phyloP scores from a whole-genome alignment of 1,140 invertebrate species.

The Drosophila baimaii region DNA sequence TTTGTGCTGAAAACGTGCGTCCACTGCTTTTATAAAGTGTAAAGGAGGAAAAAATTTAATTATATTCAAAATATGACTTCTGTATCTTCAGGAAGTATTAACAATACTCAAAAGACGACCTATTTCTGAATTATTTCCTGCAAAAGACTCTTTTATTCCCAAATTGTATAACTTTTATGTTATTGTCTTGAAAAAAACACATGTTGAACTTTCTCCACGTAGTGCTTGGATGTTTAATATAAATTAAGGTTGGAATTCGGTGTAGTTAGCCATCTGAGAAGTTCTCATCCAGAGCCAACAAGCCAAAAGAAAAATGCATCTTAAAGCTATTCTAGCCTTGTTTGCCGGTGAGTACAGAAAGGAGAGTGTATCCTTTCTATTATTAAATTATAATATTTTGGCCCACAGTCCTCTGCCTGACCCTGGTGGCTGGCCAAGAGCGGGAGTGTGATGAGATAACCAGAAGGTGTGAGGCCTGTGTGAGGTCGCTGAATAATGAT shows the following conservation, averaged over 20 bases:
- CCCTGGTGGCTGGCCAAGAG: constrained; percentile 33
- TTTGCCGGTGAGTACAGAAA: constrained; percentile 15
- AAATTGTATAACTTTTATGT: not conserved
- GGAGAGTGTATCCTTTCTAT: too few species aligned
- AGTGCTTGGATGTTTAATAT: constrained; percentile 22
- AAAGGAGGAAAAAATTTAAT: not conserved
- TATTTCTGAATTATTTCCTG: constrained; percentile 4
- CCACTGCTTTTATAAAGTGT: constrained; percentile 27
- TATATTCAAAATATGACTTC: not conserved
- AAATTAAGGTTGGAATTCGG: constrained; percentile 8
- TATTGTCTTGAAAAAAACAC: constrained; percentile 19
- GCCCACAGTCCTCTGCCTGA: constrained; percentile 21
- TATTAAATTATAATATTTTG: too few species aligned
- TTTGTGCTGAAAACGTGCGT: constrained; percentile 1
- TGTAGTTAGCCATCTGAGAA: constrained; percentile 23
- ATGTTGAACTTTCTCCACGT: not conserved
- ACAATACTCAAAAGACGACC: constrained; percentile 5
- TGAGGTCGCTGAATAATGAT: not conserved
- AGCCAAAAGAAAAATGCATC: constrained; percentile 20
- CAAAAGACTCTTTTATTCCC: not conserved
- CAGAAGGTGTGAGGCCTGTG: constrained; percentile 11
- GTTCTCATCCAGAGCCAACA: not conserved
- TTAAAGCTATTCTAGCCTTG: constrained; percentile 2
- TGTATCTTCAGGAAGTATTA: constrained; percentile 4
- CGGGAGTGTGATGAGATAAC: constrained; percentile 24